These are phyloP conservation scores for Caenorhabditis tropicalis DNA, from an alignment of 1,140 invertebrate genomes.

Conservation along the genomic window DNA sequence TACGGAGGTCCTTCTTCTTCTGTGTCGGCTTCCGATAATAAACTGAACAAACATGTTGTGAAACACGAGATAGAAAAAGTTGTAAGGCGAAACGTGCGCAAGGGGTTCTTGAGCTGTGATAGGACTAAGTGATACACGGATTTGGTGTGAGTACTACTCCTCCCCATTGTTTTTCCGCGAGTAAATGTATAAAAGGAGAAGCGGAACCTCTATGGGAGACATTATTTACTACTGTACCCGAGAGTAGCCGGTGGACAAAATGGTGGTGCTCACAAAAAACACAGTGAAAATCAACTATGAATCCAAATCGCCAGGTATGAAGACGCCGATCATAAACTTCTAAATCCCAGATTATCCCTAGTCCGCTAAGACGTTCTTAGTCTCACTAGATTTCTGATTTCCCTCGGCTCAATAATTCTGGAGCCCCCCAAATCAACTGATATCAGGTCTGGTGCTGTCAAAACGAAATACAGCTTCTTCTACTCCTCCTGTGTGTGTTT, in stretches of 20 bases:
- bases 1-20: neutral
- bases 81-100: conserved; percentile 29
- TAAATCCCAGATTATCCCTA: too few relatives aligned
- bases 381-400: too few relatives aligned
- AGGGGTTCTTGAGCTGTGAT: conserved; percentile 19
- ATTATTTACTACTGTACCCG: too few relatives aligned
- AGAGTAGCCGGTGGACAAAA: neutral
- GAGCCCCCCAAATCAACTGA: too few relatives aligned
- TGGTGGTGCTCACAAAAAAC: conserved; percentile 20
- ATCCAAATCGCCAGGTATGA: conserved; percentile 2
- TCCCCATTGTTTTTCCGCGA: too few relatives aligned
- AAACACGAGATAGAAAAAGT: neutral
- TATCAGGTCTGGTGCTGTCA: conserved; percentile 10
- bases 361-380: too few relatives aligned
- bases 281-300: conserved; percentile 18
- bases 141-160: too few relatives aligned
- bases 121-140: neutral
- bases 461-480: conserved; percentile 15
- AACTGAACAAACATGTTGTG: conserved; percentile 45
- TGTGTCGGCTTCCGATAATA: conserved; percentile 1
- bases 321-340: too few relatives aligned
- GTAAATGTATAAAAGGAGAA: neutral
- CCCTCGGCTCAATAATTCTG: too few relatives aligned
- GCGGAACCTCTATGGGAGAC: too few relatives aligned
- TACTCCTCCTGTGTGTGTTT: neutral